Percentiles rank a stretch among this genome's conserved stretches.
phyloP scores from a whole-genome alignment of 1,140 invertebrate genomes.

The Bombus breviceps region DNA sequence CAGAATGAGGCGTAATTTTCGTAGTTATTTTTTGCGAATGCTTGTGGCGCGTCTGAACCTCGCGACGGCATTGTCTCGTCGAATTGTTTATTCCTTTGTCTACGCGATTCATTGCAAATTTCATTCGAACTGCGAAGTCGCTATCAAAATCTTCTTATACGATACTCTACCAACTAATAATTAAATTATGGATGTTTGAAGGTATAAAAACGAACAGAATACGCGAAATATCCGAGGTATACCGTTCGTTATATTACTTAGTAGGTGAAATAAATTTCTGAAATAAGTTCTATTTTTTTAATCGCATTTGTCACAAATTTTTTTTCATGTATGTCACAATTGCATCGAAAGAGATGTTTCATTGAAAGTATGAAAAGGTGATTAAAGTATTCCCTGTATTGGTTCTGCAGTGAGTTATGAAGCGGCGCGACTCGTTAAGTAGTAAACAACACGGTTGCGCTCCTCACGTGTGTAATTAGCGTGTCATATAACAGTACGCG shows the following conservation, averaged over 20 bases:
- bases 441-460: conserved; percentile 16
- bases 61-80: neutral
- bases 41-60: neutral
- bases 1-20: conserved; percentile 26
- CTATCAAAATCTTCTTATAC: neutral
- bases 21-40: conserved; percentile 40
- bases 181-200: too few relatives aligned
- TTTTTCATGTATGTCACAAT: too few relatives aligned
- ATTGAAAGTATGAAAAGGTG: neutral
- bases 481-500: conserved; percentile 21
- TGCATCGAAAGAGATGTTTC: neutral
- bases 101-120: neutral
- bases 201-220: too few relatives aligned
- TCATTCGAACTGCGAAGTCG: neutral
- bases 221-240: too few relatives aligned
- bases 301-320: too few relatives aligned
- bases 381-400: neutral
- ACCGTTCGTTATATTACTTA: neutral
- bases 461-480: conserved; percentile 19
- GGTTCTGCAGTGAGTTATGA: neutral
- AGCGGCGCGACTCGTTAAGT: neutral
- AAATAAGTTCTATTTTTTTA: too few relatives aligned
- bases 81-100: neutral
- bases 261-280: neutral
- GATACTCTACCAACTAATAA: too few relatives aligned